Base-by-base conservation (phyloP, 2,113 vertebrate genomes). In the Phalacrocorax aristotelis region DNA sequence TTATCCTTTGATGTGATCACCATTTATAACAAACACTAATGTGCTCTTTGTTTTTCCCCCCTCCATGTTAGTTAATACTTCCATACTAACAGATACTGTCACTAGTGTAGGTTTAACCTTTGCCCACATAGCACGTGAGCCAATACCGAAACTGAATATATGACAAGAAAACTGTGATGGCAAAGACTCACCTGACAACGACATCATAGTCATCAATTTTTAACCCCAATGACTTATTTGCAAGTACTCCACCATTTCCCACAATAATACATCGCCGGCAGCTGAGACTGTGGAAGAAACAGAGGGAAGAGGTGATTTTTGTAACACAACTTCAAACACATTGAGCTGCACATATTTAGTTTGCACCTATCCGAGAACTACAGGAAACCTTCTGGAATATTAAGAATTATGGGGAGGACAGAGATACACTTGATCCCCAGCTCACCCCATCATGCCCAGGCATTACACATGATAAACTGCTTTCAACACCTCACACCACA, bases 241-340 rank as follows among this genome's bases (percentile, higher is more conserved):
- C 99, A 79, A 99, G 98, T 95, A 99, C 99, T 54, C 99, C 99
- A 79, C 99, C 99, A 7, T 99, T 99, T 71, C 99, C 99, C 76
- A 99, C 98, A 27, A 99, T 99, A 94, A 99, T 98, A 97, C 99
- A 99, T 89, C 98, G 99, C 93, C 98, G 99, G 98, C 99, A 99
- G 98, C 90, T 98, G 93, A 99, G 98, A 94, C 99, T 99, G 95
- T 58, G 77, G 77, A 96, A 88, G 86, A 94, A 97, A 93, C 44
- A 95, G 49, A 97, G 19, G 32, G 44, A 87, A 96, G 60, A 54
- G 55, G 40, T 75, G 58, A 72, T 64, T 91, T 93, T 93, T 74
- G 58, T 80, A 87, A 52, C 21, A 48, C 16, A 79, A 87, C 34
- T 89, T 91, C 49, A 86, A 74, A 85, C 44, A 61, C 38, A 57